Base-by-base conservation (phyloP, 2,888 invertebrate genomes). In the Oxyscelio sp. region DNA sequence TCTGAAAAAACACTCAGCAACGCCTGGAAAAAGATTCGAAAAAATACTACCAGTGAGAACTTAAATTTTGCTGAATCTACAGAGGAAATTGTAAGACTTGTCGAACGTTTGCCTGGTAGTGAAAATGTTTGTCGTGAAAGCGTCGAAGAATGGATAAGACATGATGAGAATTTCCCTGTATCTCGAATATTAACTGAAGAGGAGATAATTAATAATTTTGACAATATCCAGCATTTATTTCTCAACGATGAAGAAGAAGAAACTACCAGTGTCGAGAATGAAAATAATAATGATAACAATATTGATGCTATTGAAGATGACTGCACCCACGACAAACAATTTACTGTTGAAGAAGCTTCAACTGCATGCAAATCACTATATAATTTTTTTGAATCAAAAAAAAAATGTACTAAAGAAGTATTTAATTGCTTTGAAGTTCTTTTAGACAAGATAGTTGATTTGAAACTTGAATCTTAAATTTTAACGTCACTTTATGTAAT, bases 1-100 rank as follows among this genome's bases (percentile, higher is more conserved):
- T 54, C 73, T 31, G 52, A 71, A 31, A 24, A 24, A 15, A 84
- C 80, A 22, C 43, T 90, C 13, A 68, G 58, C 43, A 82, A 80
- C 21, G 87, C 85, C 9, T 89, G 89, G 88, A 86, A 84, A 48
- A 87, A 88, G 58, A 45, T 88, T 24, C 11, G 59, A 1, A 13
- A 22, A 40, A n/a, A 27, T 34, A 21, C n/a, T 17, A 22, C 5
- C 21, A 45, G 22, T 22, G 21, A 45, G 11, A 38, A 6, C 58
- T 52, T 4, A 22, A 52, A 52, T 52, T 21, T 38, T 38, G 15
- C 2, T 38, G 34, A 38, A 38, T 58, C 58, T 34, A 58, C 21
- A 11, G 17, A 63, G 2, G 63, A 45, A 27, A 45, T 63, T 48
- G 6, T 40, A 19, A 63, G 22, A 9, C 21, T 63, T 15, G 63